Evolutionary conservation across 2,888 invertebrate genomes (phyloP).

Genomic region (Stegana nigrithorax): DNA sequence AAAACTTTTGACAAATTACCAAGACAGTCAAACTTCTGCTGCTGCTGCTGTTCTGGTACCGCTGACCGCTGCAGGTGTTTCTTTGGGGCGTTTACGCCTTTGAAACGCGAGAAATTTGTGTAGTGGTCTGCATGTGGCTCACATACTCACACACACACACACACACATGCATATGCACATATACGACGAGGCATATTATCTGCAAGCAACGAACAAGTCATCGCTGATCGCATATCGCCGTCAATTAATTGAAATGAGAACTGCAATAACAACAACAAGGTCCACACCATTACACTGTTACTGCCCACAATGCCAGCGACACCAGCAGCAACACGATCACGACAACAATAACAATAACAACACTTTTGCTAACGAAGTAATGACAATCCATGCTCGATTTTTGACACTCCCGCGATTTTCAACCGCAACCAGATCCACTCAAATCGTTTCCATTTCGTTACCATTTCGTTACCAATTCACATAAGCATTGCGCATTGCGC

Average conservation of each 20-base stretch:
- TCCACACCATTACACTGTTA: too few relatives aligned
- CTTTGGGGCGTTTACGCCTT: not conserved
- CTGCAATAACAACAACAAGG: not conserved
- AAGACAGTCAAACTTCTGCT: not conserved
- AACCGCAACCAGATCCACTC: not conserved
- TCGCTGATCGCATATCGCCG: slow-evolving; percentile 12
- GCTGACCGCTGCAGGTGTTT: slow-evolving; percentile 7
- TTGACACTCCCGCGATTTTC: not conserved
- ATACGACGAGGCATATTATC: too few relatives aligned
- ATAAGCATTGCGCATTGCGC: not conserved
- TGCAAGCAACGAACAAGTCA: too few relatives aligned
- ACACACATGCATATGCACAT: too few relatives aligned
- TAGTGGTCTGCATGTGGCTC: too few relatives aligned
- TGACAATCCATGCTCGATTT: not conserved
- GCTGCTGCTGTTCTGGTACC: not conserved
- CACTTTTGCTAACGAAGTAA: slow-evolving; percentile 15
- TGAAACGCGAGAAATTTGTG: too few relatives aligned
- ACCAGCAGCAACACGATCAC: not conserved
- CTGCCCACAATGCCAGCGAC: too few relatives aligned
- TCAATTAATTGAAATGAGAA: slow-evolving; percentile 16
- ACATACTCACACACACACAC: too few relatives aligned
- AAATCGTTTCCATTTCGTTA: not conserved
- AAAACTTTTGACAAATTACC: slow-evolving; percentile 11
- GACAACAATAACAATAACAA: not conserved
- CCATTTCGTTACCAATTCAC: not conserved